Conservation (phyloP, 1,140 invertebrate species). For the Mizuhopecten yessoensis region DNA sequence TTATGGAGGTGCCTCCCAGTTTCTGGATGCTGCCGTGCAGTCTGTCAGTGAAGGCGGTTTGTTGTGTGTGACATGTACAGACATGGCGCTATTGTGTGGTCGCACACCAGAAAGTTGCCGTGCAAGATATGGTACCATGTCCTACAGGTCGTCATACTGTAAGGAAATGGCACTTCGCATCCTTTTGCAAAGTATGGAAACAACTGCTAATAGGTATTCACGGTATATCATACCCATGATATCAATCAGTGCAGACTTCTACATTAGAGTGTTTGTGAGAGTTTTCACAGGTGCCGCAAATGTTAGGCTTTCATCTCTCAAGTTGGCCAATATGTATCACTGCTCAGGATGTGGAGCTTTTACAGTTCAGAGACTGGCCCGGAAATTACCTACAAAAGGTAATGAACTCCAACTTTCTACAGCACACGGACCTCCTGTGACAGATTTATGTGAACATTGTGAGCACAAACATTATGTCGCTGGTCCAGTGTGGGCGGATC, state of each 20-base stretch:
- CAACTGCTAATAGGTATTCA: slow-evolving; percentile 95
- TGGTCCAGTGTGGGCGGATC: slow-evolving; percentile 96
- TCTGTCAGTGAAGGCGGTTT: slow-evolving; percentile 84
- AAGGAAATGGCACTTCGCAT: slow-evolving; percentile 99
- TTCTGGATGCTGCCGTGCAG: slow-evolving; percentile 95
- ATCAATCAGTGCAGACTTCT: slow-evolving; percentile 98
- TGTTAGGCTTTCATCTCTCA: slow-evolving; percentile 91
- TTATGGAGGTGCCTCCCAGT: slow-evolving; percentile 96
- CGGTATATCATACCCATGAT: slow-evolving; percentile 96
- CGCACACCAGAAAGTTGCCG: slow-evolving; percentile 97
- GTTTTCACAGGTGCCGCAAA: slow-evolving; percentile 90
- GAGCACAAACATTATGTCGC: slow-evolving; percentile 90
- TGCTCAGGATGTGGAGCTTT: slow-evolving; percentile 94
- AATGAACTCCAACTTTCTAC: slow-evolving; percentile 85
- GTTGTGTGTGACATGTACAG: slow-evolving; percentile 98
- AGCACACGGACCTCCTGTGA: slow-evolving; percentile 88
- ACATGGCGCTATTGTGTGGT: slow-evolving; percentile 98
- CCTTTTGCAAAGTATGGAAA: slow-evolving; percentile 94
- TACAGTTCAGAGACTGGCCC: slow-evolving; percentile 90
- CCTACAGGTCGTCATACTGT: slow-evolving; percentile 93
- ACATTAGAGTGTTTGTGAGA: slow-evolving; percentile 96
- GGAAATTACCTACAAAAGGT: slow-evolving; percentile 80
- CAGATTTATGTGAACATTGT: slow-evolving; percentile 90
- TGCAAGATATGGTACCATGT: slow-evolving; percentile 96
- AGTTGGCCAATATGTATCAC: slow-evolving; percentile 93